phyloP scores from a whole-genome alignment of 2,113 vertebrate species.

The Hiodon tergisus region DNA sequence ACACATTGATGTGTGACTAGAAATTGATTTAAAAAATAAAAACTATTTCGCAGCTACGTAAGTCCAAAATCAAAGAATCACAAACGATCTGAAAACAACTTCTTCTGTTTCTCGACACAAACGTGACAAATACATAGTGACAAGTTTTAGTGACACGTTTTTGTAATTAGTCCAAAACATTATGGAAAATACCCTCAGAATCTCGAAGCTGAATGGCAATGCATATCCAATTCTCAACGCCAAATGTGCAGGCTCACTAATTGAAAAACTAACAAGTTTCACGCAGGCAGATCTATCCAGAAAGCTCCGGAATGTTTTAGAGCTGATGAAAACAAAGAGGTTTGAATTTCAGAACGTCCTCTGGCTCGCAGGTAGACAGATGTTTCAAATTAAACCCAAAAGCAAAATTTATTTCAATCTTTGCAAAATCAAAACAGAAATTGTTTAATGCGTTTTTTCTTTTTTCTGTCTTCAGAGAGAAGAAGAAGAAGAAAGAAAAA shows the following conservation, averaged over 20 bases:
- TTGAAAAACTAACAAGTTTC: background rate
- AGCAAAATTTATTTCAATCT: slow-evolving; percentile 67
- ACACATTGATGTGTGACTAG: background rate
- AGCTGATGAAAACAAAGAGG: slow-evolving; percentile 62
- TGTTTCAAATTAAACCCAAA: slow-evolving; percentile 73
- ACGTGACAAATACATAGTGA: background rate
- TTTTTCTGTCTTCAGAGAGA: slow-evolving; percentile 55
- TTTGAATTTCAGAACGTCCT: slow-evolving; percentile 57
- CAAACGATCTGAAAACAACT: no score
- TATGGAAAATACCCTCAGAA: background rate
- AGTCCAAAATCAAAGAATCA: no score
- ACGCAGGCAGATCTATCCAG: background rate
- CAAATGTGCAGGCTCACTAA: background rate
- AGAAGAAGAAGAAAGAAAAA: slow-evolving; percentile 28
- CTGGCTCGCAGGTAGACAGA: slow-evolving; percentile 64
- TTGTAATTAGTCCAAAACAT: slow-evolving; percentile 1
- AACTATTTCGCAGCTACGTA: background rate
- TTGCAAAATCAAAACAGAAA: slow-evolving; percentile 69
- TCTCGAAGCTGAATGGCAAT: background rate
- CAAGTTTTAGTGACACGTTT: no score
- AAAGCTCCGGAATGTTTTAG: slow-evolving; percentile 32
- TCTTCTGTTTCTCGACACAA: no score
- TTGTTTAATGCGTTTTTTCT: slow-evolving; percentile 67
- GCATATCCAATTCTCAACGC: background rate
- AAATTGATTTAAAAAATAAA: background rate